phyloP scores from a whole-genome alignment of 1,140 invertebrate species.

The Trachelipus rathkii region DNA sequence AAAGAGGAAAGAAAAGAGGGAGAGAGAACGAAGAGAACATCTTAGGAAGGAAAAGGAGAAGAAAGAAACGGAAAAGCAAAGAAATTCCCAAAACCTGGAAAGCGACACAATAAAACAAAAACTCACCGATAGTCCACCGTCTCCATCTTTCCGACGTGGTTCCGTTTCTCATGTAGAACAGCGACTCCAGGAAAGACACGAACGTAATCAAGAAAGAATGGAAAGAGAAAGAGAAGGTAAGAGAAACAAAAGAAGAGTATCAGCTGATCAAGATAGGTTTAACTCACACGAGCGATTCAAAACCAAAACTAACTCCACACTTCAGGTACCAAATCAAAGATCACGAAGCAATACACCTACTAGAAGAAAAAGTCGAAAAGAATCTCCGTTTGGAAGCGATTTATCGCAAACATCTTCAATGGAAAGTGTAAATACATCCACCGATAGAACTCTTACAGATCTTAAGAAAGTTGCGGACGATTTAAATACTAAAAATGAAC shows the following conservation, averaged over 20 bases:
- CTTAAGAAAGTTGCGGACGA: not conserved
- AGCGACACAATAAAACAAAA: not conserved
- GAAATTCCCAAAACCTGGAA: constrained; percentile 4
- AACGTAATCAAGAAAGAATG: constrained; percentile 36
- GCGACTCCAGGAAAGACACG: constrained; percentile 43
- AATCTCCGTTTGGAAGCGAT: constrained; percentile 36
- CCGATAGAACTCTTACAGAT: constrained; percentile 12
- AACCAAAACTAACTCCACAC: not conserved
- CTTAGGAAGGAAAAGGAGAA: constrained; percentile 13
- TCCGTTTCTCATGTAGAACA: constrained; percentile 43
- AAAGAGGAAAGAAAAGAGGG: constrained; percentile 38
- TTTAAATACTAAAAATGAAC: not conserved
- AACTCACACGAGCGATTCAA: constrained; percentile 25
- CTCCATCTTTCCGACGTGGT: constrained; percentile 35
- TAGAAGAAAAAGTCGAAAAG: constrained; percentile 33
- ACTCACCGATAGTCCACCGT: constrained; percentile 26
- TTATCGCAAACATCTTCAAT: constrained; percentile 36
- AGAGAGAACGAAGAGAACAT: constrained; percentile 34
- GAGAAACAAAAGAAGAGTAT: constrained; percentile 29
- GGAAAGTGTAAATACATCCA: constrained; percentile 37
- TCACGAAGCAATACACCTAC: constrained; percentile 37
- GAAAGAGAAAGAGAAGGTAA: constrained; percentile 33
- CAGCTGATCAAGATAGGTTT: constrained; percentile 3
- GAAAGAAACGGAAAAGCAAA: constrained; percentile 21
- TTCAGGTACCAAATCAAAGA: not conserved